A percentile compares a stretch with the other conserved stretches of the same genome.
phyloP scores from a whole-genome alignment of 2,113 vertebrate genomes.

The Chaenocephalus aceratus region DNA sequence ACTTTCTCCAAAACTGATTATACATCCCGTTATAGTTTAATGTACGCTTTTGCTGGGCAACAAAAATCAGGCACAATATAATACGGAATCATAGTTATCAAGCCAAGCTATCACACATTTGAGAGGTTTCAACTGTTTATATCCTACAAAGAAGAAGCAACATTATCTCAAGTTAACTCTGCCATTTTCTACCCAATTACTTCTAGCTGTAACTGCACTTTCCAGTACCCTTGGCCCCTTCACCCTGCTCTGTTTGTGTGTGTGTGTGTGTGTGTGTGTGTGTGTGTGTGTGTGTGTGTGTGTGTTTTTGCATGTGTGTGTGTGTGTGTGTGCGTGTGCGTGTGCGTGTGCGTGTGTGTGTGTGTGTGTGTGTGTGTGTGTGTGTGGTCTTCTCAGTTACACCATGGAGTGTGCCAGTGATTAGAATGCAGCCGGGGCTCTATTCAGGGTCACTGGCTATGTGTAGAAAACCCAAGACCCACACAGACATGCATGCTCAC shows the following conservation, averaged over 20 bases:
- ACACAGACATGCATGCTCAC: slow-evolving; percentile 49
- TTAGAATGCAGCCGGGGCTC: slow-evolving; percentile 72
- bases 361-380: slow-evolving; percentile 16
- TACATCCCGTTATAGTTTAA: not conserved
- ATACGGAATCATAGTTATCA: not conserved
- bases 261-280: not conserved
- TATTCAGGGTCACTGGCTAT: slow-evolving; percentile 82
- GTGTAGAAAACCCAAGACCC: slow-evolving; percentile 68
- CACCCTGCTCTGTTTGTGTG: slow-evolving; percentile 33
- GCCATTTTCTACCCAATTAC: slow-evolving; percentile 33
- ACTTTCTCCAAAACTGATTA: not conserved
- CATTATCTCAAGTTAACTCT: slow-evolving; percentile 17
- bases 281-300: not conserved
- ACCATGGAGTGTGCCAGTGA: slow-evolving; percentile 72
- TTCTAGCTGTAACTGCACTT: slow-evolving; percentile 35
- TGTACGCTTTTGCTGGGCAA: not conserved
- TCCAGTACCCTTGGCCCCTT: slow-evolving; percentile 30
- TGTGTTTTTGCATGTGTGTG: too few species aligned
- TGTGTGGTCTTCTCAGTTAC: slow-evolving; percentile 65
- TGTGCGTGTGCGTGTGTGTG: too few species aligned
- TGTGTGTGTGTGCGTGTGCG: too few species aligned
- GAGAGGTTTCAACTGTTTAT: too few species aligned
- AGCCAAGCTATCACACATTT: not conserved
- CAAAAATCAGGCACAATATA: not conserved
- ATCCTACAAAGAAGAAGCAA: not conserved